Conservation (phyloP, 2,888 invertebrate species). For the Cylloceria caligata region DNA sequence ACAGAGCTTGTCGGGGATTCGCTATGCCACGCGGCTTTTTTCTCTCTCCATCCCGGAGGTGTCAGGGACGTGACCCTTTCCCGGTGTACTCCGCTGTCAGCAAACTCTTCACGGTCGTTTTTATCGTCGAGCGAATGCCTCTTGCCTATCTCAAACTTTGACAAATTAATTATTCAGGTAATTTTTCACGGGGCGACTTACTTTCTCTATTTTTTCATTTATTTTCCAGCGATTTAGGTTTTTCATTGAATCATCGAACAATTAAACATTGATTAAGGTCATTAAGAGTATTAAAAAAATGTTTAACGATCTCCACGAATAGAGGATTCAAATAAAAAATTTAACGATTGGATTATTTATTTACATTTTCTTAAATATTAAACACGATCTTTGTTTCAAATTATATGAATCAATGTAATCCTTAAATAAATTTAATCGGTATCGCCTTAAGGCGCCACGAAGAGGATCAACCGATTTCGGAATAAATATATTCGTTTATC, state of each 20-base stretch:
- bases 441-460: no score
- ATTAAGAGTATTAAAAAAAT: no score
- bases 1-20: constrained; percentile 27
- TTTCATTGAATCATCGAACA: neutral
- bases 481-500: no score
- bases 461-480: no score
- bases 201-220: neutral
- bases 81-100: constrained; percentile 16
- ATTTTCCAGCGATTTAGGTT: neutral
- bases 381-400: no score
- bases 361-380: no score
- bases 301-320: no score
- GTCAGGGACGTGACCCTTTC: constrained; percentile 59
- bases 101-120: constrained; percentile 25
- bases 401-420: no score
- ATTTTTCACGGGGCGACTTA: neutral
- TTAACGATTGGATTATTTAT: no score
- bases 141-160: constrained; percentile 2
- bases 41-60: constrained; percentile 40
- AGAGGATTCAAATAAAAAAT: no score
- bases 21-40: constrained; percentile 46
- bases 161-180: neutral
- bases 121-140: constrained; percentile 4
- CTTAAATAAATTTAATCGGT: no score
- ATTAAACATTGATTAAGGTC: no score